phyloP scores from a whole-genome alignment of 2,888 invertebrate genomes.

The Brachyptera risi region DNA sequence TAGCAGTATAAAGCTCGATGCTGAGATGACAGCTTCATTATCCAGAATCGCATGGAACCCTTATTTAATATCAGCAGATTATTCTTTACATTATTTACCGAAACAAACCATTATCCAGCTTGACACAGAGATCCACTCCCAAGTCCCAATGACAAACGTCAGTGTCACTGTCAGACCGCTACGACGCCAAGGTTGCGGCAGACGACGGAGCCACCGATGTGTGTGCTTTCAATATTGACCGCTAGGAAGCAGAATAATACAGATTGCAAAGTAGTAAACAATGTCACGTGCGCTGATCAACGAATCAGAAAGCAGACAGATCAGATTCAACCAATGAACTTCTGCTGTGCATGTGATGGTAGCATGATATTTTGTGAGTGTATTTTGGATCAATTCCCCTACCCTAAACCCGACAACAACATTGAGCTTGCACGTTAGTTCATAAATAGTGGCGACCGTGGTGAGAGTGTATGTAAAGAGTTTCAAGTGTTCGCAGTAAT shows the following conservation, averaged over 20 bases:
- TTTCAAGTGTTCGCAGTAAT: not conserved
- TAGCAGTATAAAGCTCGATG: slow-evolving; percentile 79
- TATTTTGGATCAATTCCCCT: slow-evolving; percentile 29
- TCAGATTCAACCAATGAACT: slow-evolving; percentile 29
- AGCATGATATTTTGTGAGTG: slow-evolving; percentile 28
- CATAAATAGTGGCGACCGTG: not conserved
- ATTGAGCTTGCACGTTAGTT: not conserved
- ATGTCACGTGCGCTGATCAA: slow-evolving; percentile 31
- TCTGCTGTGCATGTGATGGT: slow-evolving; percentile 29
- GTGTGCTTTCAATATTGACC: not conserved
- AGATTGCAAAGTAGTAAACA: slow-evolving; percentile 31
- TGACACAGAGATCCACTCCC: too few species aligned
- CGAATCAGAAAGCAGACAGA: slow-evolving; percentile 25
- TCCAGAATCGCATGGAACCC: slow-evolving; percentile 30
- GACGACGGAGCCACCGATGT: not conserved
- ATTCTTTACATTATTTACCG: too few species aligned
- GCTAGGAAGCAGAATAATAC: slow-evolving; percentile 9
- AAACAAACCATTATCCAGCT: too few species aligned
- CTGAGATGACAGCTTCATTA: slow-evolving; percentile 60
- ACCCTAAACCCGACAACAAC: not conserved
- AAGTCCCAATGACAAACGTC: too few species aligned
- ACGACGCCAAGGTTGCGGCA: too few species aligned
- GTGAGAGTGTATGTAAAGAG: not conserved
- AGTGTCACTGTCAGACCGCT: too few species aligned
- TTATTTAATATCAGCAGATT: too few species aligned